Evolutionary conservation across 2,113 vertebrate species (phyloP).

Genomic region (Melospiza georgiana): DNA sequence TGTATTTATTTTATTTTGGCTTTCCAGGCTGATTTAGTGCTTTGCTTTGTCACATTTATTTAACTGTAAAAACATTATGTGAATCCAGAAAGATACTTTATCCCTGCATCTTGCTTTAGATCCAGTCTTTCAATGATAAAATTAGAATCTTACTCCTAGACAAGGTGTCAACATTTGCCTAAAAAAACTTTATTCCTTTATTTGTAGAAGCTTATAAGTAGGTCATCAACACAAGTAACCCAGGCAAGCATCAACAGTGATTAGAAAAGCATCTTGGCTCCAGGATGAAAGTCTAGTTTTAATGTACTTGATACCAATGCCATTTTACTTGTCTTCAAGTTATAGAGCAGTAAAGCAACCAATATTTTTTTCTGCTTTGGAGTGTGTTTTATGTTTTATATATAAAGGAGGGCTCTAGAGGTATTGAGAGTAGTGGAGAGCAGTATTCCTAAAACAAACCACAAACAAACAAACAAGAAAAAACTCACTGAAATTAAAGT

Average conservation of each 20-base stretch:
- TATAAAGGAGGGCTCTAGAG: neutral
- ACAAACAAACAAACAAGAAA: neutral
- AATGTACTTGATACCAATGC: neutral
- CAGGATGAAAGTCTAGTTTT: neutral
- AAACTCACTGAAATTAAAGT: neutral
- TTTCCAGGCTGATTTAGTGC: conserved; percentile 17
- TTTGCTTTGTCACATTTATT: neutral
- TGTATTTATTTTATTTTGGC: neutral
- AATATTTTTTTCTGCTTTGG: neutral
- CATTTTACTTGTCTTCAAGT: neutral
- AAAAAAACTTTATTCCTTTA: conserved; percentile 31
- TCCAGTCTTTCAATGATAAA: neutral
- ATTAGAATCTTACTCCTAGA: conserved; percentile 40
- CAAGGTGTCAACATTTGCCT: conserved; percentile 22
- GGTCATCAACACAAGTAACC: conserved; percentile 29
- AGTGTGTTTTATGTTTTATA: neutral
- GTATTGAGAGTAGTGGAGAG: neutral
- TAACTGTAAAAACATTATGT: neutral
- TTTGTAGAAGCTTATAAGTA: conserved; percentile 19
- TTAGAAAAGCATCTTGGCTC: neutral
- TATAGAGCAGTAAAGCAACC: neutral
- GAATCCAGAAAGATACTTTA: neutral
- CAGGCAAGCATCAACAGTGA: neutral
- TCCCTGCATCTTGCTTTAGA: neutral
- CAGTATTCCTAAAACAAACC: neutral